Evolutionary conservation across 1,140 invertebrate genomes (phyloP).

Genomic region (Ceratina calcarata): DNA sequence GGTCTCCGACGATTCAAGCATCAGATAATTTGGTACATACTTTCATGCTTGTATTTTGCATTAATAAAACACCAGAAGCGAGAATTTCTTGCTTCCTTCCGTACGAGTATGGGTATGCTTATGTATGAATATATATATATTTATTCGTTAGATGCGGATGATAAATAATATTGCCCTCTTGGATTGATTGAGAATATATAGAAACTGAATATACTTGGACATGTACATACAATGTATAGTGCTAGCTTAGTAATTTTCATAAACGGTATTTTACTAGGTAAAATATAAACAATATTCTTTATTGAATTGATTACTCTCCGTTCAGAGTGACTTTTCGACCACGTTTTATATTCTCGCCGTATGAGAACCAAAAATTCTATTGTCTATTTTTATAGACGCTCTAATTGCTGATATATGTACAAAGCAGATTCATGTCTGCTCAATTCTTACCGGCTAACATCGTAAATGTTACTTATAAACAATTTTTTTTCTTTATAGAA

Average conservation of each 20-base stretch:
- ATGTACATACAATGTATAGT: conserved; percentile 18
- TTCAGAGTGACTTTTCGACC: conserved; percentile 34
- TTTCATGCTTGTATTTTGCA: conserved; percentile 34
- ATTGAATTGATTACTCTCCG: conserved; percentile 42
- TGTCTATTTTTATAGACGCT: conserved; percentile 43
- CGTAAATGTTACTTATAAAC: conserved; percentile 75
- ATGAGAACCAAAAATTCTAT: conserved; percentile 54
- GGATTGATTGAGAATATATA: conserved; percentile 32
- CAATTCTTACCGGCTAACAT: conserved; percentile 65
- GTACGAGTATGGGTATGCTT: conserved; percentile 14
- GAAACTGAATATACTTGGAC: conserved; percentile 40
- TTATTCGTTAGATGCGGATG: conserved; percentile 7
- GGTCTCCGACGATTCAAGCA: not conserved
- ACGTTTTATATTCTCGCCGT: conserved; percentile 26
- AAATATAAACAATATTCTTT: conserved; percentile 64
- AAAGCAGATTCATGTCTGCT: conserved; percentile 54
- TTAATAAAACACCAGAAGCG: conserved; percentile 30
- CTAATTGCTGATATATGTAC: conserved; percentile 54
- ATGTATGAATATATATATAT: conserved; percentile 24
- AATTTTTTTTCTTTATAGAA: conserved; percentile 73
- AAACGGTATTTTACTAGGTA: conserved; percentile 48
- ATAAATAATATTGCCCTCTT: conserved; percentile 35
- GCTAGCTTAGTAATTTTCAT: conserved; percentile 24
- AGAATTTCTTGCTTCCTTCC: not conserved
- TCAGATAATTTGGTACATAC: conserved; percentile 36